Base-by-base conservation (phyloP, 2,113 vertebrate species). In the Menidia beryllina region DNA sequence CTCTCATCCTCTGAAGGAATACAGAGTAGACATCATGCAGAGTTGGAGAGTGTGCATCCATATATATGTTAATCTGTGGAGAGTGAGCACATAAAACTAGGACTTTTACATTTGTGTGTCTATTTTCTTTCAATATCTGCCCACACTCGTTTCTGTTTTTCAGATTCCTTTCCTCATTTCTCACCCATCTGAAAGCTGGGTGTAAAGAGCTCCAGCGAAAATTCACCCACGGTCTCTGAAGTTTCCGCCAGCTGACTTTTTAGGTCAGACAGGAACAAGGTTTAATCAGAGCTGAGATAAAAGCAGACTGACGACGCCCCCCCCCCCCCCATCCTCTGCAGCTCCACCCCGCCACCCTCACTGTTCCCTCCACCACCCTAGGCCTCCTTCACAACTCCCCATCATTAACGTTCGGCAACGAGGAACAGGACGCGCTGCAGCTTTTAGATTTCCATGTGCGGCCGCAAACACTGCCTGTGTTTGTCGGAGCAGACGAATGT, bases 221-320 rank as follows among this genome's bases (percentile, higher is more conserved):
- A 86, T 69, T 87, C 80, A 79, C 76, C 77, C 66, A 72, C 77
- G 57, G 78, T 69, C 79, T 91, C 84, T 86, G 82, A 88, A 86
- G 88, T 89, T 90, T 90, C 81, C 79, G 60, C 77, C 82, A 83
- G 79, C 88, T 91, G 86, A 92, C 82, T 91, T 90, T 92, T 88
- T 87, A 90, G 91, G 86, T 92, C 89, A 92, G 81, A 81, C 77
- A 77, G 75, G 84, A 85, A 84, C 84, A 67, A 69, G 81, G 81
- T 86, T 89, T 89, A 90, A 92, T 89, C 86, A 89, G 88, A 82
- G 85, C 62, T 12, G 66, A 87, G 89, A 88, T 90, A 88, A 89
- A 86, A 87, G 86, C 73, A 15, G 49, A 49, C 77, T 82, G 85
- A 88, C 64, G 72, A 88, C 77, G 85, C 79, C 79, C 39, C 45